These are phyloP conservation scores for Heliangelus exortis DNA, from an alignment of 2,797 vertebrate species.

Conservation along the genomic window DNA sequence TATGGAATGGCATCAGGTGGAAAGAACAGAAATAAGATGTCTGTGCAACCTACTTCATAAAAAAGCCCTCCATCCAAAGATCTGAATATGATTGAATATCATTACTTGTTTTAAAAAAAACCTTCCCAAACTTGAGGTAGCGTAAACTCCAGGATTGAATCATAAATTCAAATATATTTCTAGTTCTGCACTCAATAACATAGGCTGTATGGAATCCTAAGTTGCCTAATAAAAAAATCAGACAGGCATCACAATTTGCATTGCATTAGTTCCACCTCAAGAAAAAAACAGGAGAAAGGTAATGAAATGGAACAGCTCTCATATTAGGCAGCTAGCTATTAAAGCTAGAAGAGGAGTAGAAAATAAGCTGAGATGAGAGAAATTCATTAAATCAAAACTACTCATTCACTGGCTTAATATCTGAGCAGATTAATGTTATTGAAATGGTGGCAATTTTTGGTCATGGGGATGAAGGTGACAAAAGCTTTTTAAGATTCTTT, in stretches of 20 bases:
- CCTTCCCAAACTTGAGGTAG: background rate
- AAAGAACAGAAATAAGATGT: background rate
- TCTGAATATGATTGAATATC: background rate
- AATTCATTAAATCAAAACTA: conserved; percentile 78
- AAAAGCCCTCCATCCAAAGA: conserved; percentile 6
- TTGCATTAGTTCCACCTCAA: conserved; percentile 74
- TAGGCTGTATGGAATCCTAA: conserved; percentile 25
- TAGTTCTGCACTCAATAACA: conserved; percentile 43
- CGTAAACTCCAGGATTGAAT: conserved; percentile 12
- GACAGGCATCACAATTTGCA: conserved; percentile 66
- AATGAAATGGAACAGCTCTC: conserved; percentile 76
- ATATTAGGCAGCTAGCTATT: conserved; percentile 75
- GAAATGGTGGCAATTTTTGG: conserved; percentile 71
- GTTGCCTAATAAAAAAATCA: conserved; percentile 70
- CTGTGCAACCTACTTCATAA: background rate
- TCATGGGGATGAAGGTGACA: conserved; percentile 52
- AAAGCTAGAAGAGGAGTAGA: conserved; percentile 69
- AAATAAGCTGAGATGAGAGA: conserved; percentile 71
- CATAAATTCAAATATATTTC: conserved; percentile 59
- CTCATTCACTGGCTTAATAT: conserved; percentile 72
- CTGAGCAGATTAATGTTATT: conserved; percentile 62
- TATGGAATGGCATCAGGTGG: background rate
- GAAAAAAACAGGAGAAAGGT: conserved; percentile 72
- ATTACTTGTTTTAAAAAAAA: conserved; percentile 22
- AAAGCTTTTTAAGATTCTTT: conserved; percentile 29